Percentiles rank a stretch among this genome's conserved stretches.
phyloP scores from a whole-genome alignment of 2,113 vertebrate genomes.

The Riparia riparia region DNA sequence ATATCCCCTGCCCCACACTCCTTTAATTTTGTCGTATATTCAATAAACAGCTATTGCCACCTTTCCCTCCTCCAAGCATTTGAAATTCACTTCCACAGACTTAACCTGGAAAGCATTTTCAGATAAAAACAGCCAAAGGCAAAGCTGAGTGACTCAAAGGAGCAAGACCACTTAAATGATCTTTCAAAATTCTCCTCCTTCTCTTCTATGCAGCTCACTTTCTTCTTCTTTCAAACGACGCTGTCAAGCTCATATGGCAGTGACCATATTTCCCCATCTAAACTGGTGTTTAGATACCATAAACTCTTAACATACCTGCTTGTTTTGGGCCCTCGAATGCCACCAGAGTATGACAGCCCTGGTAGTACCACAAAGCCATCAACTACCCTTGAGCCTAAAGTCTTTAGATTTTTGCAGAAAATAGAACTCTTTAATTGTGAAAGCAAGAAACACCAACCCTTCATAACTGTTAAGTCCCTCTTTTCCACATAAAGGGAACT shows the following conservation, averaged over 20 bases:
- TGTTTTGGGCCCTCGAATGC: neutral
- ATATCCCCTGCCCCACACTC: fast-evolving
- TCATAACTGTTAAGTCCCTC: neutral
- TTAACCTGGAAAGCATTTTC: neutral
- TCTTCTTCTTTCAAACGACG: neutral
- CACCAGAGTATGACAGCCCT: neutral
- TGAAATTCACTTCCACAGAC: neutral
- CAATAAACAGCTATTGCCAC: neutral
- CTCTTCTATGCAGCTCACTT: neutral
- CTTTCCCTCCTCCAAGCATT: neutral
- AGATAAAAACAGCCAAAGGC: neutral
- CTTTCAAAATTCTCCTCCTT: neutral
- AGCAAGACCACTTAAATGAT: neutral
- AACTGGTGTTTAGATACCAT: neutral
- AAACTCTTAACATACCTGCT: neutral
- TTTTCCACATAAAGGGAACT: neutral
- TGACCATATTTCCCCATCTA: neutral
- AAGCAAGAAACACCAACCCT: neutral
- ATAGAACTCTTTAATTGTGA: neutral
- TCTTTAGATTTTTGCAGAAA: neutral
- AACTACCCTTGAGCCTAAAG: neutral
- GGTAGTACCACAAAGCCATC: neutral
- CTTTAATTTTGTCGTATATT: neutral
- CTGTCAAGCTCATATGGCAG: neutral
- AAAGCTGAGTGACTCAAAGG: neutral